phyloP scores from a whole-genome alignment of 2,888 invertebrate species.

The Chymomyza caudatula region DNA sequence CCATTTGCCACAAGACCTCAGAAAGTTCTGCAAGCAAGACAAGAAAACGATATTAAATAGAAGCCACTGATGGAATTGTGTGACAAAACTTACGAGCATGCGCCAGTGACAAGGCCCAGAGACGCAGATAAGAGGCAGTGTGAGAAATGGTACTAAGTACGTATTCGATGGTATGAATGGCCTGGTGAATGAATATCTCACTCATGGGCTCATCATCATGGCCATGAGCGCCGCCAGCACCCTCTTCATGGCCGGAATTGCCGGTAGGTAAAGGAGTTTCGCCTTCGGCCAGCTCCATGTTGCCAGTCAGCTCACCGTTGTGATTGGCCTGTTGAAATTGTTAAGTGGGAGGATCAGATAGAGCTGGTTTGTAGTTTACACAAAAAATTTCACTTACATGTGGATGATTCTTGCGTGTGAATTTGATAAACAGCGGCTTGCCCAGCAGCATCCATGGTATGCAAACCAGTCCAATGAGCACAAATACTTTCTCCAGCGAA shows the following conservation, averaged over 20 bases:
- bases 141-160: slow-evolving; percentile 97
- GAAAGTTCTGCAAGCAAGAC: slow-evolving; percentile 82
- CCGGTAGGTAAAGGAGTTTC: slow-evolving; percentile 63
- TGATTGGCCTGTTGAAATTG: slow-evolving; percentile 58
- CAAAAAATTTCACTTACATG: slow-evolving; percentile 72
- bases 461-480: slow-evolving; percentile 89
- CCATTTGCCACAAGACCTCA: slow-evolving; percentile 96
- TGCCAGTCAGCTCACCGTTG: slow-evolving; percentile 84
- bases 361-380: too few species aligned
- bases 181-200: slow-evolving; percentile 94
- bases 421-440: slow-evolving; percentile 88
- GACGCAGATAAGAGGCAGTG: slow-evolving; percentile 95
- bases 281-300: slow-evolving; percentile 82
- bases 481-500: slow-evolving; percentile 86
- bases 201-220: slow-evolving; percentile 84
- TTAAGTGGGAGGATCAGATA: slow-evolving; percentile 66
- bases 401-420: slow-evolving; percentile 61
- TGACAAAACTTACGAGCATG: slow-evolving; percentile 89
- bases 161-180: slow-evolving; percentile 97
- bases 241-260: slow-evolving; percentile 39
- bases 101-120: slow-evolving; percentile 97
- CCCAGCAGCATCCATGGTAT: slow-evolving; percentile 96
- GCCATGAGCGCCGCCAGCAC: slow-evolving; percentile 60
- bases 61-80: not conserved
- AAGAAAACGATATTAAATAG: not conserved